Base-by-base conservation (phyloP, 1,140 invertebrate species). In the Papilio xuthus region DNA sequence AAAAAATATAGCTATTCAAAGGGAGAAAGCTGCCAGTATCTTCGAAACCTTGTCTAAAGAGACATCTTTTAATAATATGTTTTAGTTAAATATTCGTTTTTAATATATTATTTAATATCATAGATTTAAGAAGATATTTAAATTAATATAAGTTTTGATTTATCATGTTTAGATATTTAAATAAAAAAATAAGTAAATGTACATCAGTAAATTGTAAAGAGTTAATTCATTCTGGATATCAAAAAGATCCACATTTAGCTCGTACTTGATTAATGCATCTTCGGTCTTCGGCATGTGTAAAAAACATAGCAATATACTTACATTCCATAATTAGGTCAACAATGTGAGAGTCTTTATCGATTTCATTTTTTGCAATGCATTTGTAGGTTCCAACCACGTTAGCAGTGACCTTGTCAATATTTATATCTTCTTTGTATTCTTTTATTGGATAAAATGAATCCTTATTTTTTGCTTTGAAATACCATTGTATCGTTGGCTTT, bases 291-390 rank as follows among this genome's bases (percentile, higher is more conserved):
- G 15, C 1, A n/a, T 18, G 0, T 50, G 15, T 2, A n/a, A 50
- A n/a, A 26, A 28, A 9, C 18, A 15, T 18, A 50, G 15, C 10
- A 26, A 6, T 41, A 50, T 72, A 74, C 72, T 53, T 28, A 74
- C 72, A 56, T 53, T 53, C 47, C 50, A 74, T 37, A 53, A 56
- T 8, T 73, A 75, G 56, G 12, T 75, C 47, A 37, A 75, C 50
- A 32, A 75, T 15, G 15, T 75, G 50, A 37, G 73, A 53, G 50
- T 75, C 73, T 53, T 37, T 75, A 56, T 32, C 73, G 28, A 56
- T 56, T 56, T 75, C 73, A 75, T 75, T 75, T 20, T 4, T n/a
- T 9, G 47, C 73, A 53, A 56, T 56, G 37, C 73, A 75, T 32
- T 53, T 53, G 50, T 75, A 75, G 7, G 47, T 75, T 1, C 73